Percentiles rank a stretch among this genome's conserved stretches.
phyloP scores from a whole-genome alignment of 2,113 vertebrate species.

The Festucalex cinctus region DNA sequence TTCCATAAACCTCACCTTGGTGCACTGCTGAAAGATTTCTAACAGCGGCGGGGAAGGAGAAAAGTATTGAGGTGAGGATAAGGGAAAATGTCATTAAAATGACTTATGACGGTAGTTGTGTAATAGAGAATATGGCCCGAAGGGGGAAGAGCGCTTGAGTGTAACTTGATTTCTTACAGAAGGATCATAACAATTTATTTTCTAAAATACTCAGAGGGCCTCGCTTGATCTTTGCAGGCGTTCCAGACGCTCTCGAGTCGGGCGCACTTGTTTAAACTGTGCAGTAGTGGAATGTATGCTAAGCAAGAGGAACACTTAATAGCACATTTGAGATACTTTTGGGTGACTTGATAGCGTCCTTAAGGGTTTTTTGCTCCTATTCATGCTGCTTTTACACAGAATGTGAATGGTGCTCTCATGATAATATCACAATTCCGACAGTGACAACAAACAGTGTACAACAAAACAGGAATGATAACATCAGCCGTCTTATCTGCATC shows the following conservation, averaged over 20 bases:
- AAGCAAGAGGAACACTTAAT: background rate
- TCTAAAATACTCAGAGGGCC: constrained; percentile 11
- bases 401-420: background rate
- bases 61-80: constrained; percentile 22
- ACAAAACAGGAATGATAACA: background rate
- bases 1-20: constrained; percentile 33
- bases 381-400: background rate
- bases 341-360: background rate
- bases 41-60: background rate
- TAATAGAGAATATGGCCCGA: constrained; percentile 18
- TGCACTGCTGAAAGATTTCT: constrained; percentile 28
- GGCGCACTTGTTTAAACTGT: background rate
- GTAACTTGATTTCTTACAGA: constrained; percentile 6
- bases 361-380: background rate
- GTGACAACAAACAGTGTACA: background rate
- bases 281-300: background rate
- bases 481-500: background rate
- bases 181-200: constrained; percentile 16
- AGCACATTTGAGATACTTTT: background rate
- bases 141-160: constrained; percentile 2
- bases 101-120: constrained; percentile 20
- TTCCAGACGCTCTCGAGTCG: background rate
- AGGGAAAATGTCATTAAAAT: constrained; percentile 43
- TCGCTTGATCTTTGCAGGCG: background rate
- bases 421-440: background rate